Conservation (phyloP, 2,797 vertebrate genomes). For the Myiothlypis chrysogaster region DNA sequence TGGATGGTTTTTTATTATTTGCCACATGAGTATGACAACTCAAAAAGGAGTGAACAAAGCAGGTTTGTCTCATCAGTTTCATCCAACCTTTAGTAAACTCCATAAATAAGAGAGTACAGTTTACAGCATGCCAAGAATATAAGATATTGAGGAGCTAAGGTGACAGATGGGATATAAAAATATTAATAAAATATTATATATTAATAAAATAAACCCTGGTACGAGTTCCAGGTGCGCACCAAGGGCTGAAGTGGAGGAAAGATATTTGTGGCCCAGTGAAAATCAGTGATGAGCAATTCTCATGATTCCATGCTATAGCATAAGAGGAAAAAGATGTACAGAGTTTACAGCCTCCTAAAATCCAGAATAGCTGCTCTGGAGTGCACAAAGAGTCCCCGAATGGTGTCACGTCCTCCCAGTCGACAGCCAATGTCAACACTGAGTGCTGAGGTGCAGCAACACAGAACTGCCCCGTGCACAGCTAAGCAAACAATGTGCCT, state of each 20-base stretch:
- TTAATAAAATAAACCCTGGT: neutral
- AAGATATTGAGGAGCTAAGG: neutral
- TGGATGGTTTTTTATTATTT: neutral
- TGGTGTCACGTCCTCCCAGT: neutral
- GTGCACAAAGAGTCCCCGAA: neutral
- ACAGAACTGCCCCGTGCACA: fast-evolving
- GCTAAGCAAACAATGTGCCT: neutral
- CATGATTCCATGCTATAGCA: neutral
- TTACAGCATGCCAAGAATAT: neutral
- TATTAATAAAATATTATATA: neutral
- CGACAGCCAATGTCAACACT: neutral
- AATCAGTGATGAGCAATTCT: neutral
- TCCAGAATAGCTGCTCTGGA: neutral
- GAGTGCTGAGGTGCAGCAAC: neutral
- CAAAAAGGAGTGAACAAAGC: neutral
- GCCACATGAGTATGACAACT: neutral
- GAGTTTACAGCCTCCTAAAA: neutral
- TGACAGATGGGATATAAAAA: neutral
- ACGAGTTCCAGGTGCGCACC: neutral
- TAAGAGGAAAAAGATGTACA: neutral
- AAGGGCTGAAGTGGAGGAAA: neutral
- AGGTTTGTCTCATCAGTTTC: neutral
- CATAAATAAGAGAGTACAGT: neutral
- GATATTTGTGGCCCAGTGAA: neutral
- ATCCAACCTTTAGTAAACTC: neutral